A percentile compares a stretch with the other conserved stretches of the same genome.
phyloP scores from a whole-genome alignment of 2,113 vertebrate genomes.

The Archocentrus centrarchus region DNA sequence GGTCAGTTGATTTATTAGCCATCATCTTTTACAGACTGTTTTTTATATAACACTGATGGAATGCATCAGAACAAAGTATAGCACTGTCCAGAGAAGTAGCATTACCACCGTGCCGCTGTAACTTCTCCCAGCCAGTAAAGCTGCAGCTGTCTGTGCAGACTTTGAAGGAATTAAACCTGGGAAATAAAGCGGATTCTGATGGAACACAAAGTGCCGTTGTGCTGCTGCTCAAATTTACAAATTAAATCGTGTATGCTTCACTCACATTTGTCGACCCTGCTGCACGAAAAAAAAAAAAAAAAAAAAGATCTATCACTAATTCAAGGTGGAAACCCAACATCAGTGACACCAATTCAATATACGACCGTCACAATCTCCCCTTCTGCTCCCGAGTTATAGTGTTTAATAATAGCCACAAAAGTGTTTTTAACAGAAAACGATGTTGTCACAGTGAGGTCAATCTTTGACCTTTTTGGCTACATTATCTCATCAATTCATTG shows the following conservation, averaged over 20 bases:
- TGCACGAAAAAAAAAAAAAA: background rate
- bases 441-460: background rate
- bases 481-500: background rate
- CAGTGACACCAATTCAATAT: background rate
- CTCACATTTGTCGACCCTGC: background rate
- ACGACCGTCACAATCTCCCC: background rate
- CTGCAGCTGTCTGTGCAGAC: slow-evolving; percentile 4
- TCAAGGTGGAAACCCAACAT: background rate
- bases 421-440: background rate
- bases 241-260: background rate
- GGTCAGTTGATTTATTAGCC: slow-evolving; percentile 70
- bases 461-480: background rate
- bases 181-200: background rate
- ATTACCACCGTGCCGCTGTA: background rate
- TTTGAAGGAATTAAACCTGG: slow-evolving; percentile 4
- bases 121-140: background rate
- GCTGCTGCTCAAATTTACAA: background rate
- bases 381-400: background rate
- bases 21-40: slow-evolving; percentile 61
- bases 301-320: background rate
- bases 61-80: slow-evolving; percentile 54
- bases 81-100: slow-evolving; percentile 7
- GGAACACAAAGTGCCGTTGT: background rate
- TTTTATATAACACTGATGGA: slow-evolving; percentile 62
- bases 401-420: background rate